Conservation (phyloP, 2,888 invertebrate genomes). For the Tetragnatha montana region DNA sequence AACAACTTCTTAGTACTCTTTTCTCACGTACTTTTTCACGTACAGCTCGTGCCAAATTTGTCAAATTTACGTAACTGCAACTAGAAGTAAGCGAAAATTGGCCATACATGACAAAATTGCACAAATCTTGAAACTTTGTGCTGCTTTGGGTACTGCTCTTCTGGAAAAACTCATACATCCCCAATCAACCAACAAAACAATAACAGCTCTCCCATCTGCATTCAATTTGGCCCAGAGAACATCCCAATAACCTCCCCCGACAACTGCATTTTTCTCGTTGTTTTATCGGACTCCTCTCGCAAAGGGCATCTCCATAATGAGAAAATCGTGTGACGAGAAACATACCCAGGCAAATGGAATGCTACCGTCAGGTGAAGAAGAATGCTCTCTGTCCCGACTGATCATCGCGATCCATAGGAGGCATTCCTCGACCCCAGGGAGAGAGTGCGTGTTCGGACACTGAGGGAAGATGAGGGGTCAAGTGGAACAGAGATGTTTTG, state of each 20-base stretch:
- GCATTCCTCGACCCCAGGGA: constrained; percentile 23
- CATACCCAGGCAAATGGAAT: constrained; percentile 60
- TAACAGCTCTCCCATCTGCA: not conserved
- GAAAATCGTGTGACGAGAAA: constrained; percentile 63
- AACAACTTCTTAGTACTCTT: no score
- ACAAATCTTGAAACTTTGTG: no score
- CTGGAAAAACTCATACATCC: constrained; percentile 1
- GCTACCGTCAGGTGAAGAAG: constrained; percentile 32
- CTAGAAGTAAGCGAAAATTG: no score
- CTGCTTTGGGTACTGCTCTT: no score
- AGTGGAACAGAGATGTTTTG: not conserved
- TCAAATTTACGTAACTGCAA: no score
- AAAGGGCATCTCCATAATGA: constrained; percentile 37
- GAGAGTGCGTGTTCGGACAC: no score
- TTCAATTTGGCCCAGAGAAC: not conserved
- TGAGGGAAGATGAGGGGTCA: constrained; percentile 14
- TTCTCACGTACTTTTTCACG: no score
- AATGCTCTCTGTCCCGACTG: constrained; percentile 12
- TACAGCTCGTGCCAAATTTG: no score
- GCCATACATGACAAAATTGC: no score
- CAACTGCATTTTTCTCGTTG: not conserved
- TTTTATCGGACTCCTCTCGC: not conserved
- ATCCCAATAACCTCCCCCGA: not conserved
- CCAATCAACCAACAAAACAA: not conserved
- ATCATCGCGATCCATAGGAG: constrained; percentile 47